Conservation (phyloP, 2,797 vertebrate species). For the Amniataba percoides region DNA sequence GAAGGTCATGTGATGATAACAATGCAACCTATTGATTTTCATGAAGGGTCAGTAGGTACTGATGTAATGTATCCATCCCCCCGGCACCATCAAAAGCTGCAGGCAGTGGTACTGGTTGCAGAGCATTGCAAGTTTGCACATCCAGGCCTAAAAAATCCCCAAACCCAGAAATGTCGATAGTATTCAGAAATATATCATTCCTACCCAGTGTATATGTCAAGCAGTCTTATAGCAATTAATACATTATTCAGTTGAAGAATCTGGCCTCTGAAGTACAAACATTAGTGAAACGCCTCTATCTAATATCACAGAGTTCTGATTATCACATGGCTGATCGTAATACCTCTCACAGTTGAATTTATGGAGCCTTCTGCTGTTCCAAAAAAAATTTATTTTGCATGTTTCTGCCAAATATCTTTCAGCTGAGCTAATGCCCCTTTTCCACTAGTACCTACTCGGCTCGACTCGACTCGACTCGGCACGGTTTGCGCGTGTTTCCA, state of each 20-base stretch:
- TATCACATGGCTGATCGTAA: neutral
- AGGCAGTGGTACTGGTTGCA: neutral
- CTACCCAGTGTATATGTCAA: neutral
- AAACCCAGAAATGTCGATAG: neutral
- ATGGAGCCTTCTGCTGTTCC: neutral
- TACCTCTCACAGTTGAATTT: neutral
- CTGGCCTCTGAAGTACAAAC: neutral
- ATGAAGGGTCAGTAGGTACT: neutral
- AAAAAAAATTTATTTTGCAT: neutral
- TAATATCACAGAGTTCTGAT: neutral
- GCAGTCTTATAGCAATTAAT: neutral
- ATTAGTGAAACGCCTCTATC: neutral
- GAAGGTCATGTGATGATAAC: neutral
- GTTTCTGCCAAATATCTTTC: neutral
- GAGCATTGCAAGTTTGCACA: neutral
- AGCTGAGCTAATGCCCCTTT: too few species aligned
- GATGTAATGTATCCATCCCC: too few species aligned
- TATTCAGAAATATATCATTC: neutral
- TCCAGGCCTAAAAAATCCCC: neutral
- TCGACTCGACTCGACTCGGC: too few species aligned
- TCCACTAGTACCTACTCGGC: too few species aligned
- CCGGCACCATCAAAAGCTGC: neutral
- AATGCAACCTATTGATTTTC: neutral
- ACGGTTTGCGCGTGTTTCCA: too few species aligned
- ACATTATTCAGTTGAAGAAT: neutral